Percentiles rank a stretch among this genome's conserved stretches.
These are phyloP conservation scores for Balearica regulorum DNA, from an alignment of 2,797 vertebrate genomes.

Conservation along the genomic window DNA sequence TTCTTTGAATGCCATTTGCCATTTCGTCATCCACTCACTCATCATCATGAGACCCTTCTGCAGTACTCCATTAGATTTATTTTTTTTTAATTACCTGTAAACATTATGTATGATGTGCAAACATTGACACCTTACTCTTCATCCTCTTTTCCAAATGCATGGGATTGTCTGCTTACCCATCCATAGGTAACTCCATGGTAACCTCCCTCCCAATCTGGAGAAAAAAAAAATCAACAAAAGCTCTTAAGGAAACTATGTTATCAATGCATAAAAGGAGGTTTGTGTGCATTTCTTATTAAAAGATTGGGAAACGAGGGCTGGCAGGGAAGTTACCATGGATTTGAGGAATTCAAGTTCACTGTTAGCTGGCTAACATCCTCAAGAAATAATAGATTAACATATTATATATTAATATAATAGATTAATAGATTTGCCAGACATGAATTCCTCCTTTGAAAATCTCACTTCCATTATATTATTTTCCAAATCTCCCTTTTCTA, in stretches of 20 bases:
- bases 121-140: neutral
- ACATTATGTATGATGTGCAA: neutral
- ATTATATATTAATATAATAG: too few relatives aligned
- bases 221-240: neutral
- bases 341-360: neutral
- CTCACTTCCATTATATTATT: neutral
- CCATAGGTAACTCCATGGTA: slow-evolving; percentile 52
- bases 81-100: neutral
- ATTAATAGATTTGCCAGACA: neutral
- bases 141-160: neutral
- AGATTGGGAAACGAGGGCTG: neutral
- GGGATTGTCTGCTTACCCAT: neutral
- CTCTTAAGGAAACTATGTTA: slow-evolving; percentile 1
- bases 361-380: neutral
- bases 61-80: neutral
- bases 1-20: neutral
- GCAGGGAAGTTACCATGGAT: slow-evolving; percentile 31
- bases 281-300: neutral
- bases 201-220: neutral
- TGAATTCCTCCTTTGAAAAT: neutral
- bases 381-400: neutral
- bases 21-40: neutral
- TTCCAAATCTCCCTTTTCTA: neutral
- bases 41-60: neutral
- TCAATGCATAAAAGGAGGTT: neutral